Base-by-base conservation (phyloP, 2,888 invertebrate genomes). In the Linyphia triangularis region DNA sequence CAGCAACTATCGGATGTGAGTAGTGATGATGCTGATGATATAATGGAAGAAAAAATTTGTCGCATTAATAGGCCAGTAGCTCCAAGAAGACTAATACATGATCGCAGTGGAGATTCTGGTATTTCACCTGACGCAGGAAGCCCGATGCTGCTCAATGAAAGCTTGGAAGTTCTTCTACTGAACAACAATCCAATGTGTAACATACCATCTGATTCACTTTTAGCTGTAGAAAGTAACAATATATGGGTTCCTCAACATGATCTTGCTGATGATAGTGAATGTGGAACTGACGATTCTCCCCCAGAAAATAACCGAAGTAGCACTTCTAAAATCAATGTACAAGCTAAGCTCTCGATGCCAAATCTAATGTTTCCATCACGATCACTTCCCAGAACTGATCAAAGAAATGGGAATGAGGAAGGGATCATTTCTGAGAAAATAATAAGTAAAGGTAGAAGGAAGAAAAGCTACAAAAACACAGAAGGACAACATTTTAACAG, bases 21-120 rank as follows among this genome's bases (percentile, higher is more conserved):
- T 40, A 93, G 92, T 89, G 93, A 93, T 85, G 93, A 93, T 78
- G 91, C 92, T 65, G 92, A 91, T 24, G 91, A 91, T 33, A 85
- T 90, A 90, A 91, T 91, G 75, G 91, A 92, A 93, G 92, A 92
- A 72, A 91, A 91, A 51, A 92, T 92, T 79, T 91, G 91, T 26
- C 82, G 92, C 28, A 90, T 91, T 61, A 91, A 92, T 30, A 88
- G 92, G 37, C 92, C 92, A 57, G 90, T 91, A 37, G 92, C 92
- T 6, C 92, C 92, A 1, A 91, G 92, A 24, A 78, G 92, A 73
- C 90, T 90, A 30, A 91, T 91, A 59, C 91, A 95, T 89, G 96
- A 96, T 91, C 96, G 96, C 92, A 96, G 96, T 1, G 96, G 96
- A 0, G 96, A 97, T 93, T 96, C 96, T 0, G 96, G 96, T 0